Conservation (phyloP, 2,888 invertebrate genomes). For the Chymomyza amoena region DNA sequence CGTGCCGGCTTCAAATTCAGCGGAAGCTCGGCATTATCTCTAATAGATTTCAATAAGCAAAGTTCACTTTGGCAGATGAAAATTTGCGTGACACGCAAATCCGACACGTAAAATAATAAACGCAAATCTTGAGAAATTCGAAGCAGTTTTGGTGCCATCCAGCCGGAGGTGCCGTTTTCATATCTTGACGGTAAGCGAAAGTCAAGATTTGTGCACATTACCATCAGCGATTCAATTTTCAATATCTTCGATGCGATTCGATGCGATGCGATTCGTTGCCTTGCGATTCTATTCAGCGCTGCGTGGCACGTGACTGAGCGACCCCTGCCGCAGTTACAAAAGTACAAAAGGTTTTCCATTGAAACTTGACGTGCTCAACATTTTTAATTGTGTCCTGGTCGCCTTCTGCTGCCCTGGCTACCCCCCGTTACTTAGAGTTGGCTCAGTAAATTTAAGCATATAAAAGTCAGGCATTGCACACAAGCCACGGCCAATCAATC, state of each 20-base stretch:
- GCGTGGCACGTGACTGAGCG: slow-evolving; percentile 55
- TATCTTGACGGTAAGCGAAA: slow-evolving; percentile 65
- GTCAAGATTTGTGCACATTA: slow-evolving; percentile 70
- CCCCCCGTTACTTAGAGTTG: not conserved
- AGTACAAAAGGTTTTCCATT: slow-evolving; percentile 49
- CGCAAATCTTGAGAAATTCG: slow-evolving; percentile 71
- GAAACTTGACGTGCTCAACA: slow-evolving; percentile 69
- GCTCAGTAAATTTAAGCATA: slow-evolving; percentile 15
- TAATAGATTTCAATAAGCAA: not conserved
- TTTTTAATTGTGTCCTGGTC: slow-evolving; percentile 57
- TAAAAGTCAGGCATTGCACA: slow-evolving; percentile 6
- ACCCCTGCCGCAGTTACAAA: not conserved
- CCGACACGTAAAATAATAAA: slow-evolving; percentile 72
- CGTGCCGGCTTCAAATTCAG: not conserved
- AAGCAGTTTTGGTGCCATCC: slow-evolving; percentile 55
- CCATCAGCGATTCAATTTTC: slow-evolving; percentile 70
- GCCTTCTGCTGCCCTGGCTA: not conserved
- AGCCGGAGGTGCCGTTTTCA: slow-evolving; percentile 55
- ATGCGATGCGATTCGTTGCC: too few species aligned
- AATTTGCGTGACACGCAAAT: slow-evolving; percentile 64
- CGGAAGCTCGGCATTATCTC: not conserved
- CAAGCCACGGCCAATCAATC: slow-evolving; percentile 22
- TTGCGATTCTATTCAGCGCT: not conserved
- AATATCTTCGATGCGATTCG: slow-evolving; percentile 47
- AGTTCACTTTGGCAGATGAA: not conserved